A percentile compares a stretch with the other conserved stretches of the same genome.
Conservation (phyloP, 2,113 vertebrate genomes). For the Paraplagusia blochii region DNA sequence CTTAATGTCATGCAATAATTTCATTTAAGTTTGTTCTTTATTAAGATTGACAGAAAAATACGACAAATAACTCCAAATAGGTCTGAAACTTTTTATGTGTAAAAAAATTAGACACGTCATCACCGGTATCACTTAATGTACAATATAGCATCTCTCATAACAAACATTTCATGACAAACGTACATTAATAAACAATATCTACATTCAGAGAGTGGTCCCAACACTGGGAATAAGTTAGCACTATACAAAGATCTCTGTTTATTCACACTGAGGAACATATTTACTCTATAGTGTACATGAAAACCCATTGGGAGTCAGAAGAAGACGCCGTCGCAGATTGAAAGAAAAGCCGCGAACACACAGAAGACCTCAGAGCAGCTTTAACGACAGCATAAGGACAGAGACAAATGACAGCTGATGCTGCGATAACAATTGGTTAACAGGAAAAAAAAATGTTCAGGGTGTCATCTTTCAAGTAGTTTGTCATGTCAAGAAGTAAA, state of each 20-base stretch:
- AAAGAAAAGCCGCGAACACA: constrained; percentile 20
- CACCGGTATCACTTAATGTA: constrained; percentile 65
- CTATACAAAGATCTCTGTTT: constrained; percentile 56
- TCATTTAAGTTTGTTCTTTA: no score
- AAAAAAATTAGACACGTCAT: constrained; percentile 59
- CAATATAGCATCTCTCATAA: constrained; percentile 69
- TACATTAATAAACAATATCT: constrained; percentile 68
- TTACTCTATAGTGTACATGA: constrained; percentile 31
- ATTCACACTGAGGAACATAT: constrained; percentile 40
- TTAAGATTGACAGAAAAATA: no score
- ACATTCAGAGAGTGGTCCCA: constrained; percentile 60
- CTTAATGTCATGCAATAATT: no score
- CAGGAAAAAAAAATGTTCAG: background rate
- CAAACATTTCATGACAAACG: constrained; percentile 59
- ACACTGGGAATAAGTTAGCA: constrained; percentile 60
- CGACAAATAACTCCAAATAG: no score
- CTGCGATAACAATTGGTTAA: background rate
- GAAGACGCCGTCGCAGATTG: constrained; percentile 5
- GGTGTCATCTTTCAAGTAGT: constrained; percentile 4
- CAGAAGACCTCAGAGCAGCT: constrained; percentile 15
- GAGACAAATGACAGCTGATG: constrained; percentile 1
- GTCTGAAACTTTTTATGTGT: constrained; percentile 17
- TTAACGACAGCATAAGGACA: constrained; percentile 16
- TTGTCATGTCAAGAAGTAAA: constrained; percentile 48
- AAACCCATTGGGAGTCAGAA: constrained; percentile 27